Evolutionary conservation across 2,113 vertebrate species (phyloP), one percentile per base, ranked within the genome.

Genomic region (Malaclemys terrapin): DNA sequence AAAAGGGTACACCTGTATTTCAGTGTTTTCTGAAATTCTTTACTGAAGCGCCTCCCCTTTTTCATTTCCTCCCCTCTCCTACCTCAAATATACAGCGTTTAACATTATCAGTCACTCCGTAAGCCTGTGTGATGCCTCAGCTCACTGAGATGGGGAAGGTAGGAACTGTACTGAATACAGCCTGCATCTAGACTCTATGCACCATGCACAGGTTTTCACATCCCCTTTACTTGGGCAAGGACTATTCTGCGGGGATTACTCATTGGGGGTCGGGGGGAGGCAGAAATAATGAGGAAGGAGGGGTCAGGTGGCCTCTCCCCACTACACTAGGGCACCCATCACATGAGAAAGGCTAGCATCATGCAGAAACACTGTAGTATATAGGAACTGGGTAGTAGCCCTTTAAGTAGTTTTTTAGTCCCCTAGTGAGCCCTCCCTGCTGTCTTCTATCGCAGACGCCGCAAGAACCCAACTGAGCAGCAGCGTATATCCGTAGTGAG

Each of bases 151-250:
- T 0, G 0, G 6, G 29, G 27, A 76, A 53, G 38, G 27, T 8
- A 16, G 11, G 29, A 20, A 42, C 25, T 52, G 12, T 19, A 42
- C 50, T 76, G 69, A 35, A 11, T 31, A 31, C 24, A 19, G 17
- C 19, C 79, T n/a, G 20, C n/a, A 35, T 31, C 45, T 19, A 50
- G 10, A 75, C 65, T 10, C n/a, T 1, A 1, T 7, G 29, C 19
- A 38, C 13, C 12, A 42, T 62, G 7, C 0, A 6, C 24, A 88
- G 22, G 24, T 84, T 59, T 76, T 20, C 2, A 2, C 3, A 17
- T 0, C 0, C 1, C 20, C 2, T 72, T 0, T 0, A 25, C 82
- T 82, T 85, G 56, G 42, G 42, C 50, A 1, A 0, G 90, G 49
- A 80, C 72, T 53, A 22, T 89, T 45, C 54, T 86, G 72, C 2